Evolutionary conservation across 2,113 vertebrate genomes (phyloP).

Genomic region (Butorides virescens): DNA sequence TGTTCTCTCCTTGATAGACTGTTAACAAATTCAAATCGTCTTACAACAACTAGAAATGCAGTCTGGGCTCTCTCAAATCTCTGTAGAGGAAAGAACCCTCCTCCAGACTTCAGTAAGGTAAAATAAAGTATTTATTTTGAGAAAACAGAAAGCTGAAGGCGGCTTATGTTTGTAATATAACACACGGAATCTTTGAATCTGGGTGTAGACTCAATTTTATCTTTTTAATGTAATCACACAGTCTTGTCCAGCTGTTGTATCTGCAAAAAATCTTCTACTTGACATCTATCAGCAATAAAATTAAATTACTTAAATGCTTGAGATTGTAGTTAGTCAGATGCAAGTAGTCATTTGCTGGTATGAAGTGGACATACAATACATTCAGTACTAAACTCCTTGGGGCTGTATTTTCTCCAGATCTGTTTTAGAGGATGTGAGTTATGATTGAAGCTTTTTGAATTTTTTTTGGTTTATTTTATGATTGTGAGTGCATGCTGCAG

Average conservation of each 20-base stretch:
- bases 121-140: slow-evolving; percentile 1
- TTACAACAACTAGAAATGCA: slow-evolving; percentile 91
- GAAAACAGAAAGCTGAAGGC: background rate
- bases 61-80: slow-evolving; percentile 94
- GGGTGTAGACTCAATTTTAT: background rate
- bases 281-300: background rate
- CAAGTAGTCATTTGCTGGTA: background rate
- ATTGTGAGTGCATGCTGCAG: background rate
- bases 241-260: background rate
- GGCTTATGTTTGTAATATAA: background rate
- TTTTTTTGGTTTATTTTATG: background rate
- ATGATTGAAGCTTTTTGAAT: background rate
- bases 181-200: background rate
- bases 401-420: background rate
- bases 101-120: slow-evolving; percentile 91
- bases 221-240: background rate
- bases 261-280: background rate
- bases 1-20: slow-evolving; percentile 74
- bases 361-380: background rate
- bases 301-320: background rate
- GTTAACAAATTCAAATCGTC: slow-evolving; percentile 87
- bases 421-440: background rate
- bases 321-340: background rate
- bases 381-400: background rate
- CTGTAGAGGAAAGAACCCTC: slow-evolving; percentile 92